Evolutionary conservation across 2,888 invertebrate species (phyloP), one percentile per base, ranked within the genome.

Genomic region (Trissonchulus sp.): DNA sequence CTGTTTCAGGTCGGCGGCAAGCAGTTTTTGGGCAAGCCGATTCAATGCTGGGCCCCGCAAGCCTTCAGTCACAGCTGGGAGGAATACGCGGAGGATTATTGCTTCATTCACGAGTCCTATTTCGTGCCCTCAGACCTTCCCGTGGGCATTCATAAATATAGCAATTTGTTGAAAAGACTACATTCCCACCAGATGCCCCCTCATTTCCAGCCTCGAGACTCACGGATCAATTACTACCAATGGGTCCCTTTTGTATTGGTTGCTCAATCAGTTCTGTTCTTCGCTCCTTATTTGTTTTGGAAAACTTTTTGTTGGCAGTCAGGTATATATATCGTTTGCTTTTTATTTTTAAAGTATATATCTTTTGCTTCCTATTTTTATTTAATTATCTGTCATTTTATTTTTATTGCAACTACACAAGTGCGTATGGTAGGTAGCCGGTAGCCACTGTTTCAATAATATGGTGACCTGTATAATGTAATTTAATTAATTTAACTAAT

Each of bases 21-120:
- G 77, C 83, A 85, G 78, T 85, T 85, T 81, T 84, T 85, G 60
- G 85, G 85, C 36, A 84, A 85, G 78, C 85, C 85, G 48, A 85
- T 85, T 74, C 84, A 84, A 78, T 85, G 85, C 80, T 86, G 85
- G 85, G 84, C 84, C n/a, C 71, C 71, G 37, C 34, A 69, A 35
- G 71, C 23, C n/a, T 69, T 35, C 36, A 28, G n/a, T 36, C 71
- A 35, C 15, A 37, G 36, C n/a, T 69, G 71, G 71, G 71, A 69
- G 37, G 71, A 69, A 35, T 69, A 69, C 37, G 37, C 71, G 3
- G 71, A 69, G 34, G 71, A 69, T 23, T 69, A 69, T 69, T 69
- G 71, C 36, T 69, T 69, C 37, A 37, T 69, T 28, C 36, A 69
- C n/a, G 37, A 36, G 36, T 33, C 71, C n/a, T 69, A 35, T n/a